Evolutionary conservation across 37 sponge, comb jelly and placozoan species (phyloP).

Genomic region (Cladorhizidae sp.): DNA sequence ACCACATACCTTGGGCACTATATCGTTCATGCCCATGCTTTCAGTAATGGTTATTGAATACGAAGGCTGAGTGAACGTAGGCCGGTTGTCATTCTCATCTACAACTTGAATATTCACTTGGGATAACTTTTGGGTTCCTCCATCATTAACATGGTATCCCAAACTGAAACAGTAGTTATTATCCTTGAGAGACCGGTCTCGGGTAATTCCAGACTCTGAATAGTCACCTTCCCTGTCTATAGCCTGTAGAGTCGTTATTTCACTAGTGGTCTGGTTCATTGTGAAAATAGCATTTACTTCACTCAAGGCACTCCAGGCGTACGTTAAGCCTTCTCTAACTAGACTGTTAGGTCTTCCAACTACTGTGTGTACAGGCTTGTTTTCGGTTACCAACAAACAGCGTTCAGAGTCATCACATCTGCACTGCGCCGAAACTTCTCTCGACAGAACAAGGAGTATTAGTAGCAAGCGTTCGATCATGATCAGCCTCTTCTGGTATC

Average conservation of each 20-base stretch:
- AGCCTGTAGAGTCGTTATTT: not conserved
- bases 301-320: too few relatives aligned
- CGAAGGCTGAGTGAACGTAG: not conserved
- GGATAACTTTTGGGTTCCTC: not conserved
- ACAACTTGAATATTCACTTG: not conserved
- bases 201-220: not conserved
- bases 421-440: not conserved
- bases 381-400: not conserved
- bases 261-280: not conserved
- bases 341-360: not conserved
- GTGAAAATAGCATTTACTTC: not conserved
- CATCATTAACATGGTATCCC: not conserved
- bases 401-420: not conserved
- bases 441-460: not conserved
- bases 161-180: not conserved
- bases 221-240: constrained; percentile 8
- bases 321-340: not conserved
- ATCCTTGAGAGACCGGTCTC: not conserved
- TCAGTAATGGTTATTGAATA: not conserved
- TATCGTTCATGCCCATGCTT: too few relatives aligned
- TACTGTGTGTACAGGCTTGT: not conserved
- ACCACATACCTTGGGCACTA: not conserved
- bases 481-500: too few relatives aligned
- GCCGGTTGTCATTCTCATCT: constrained; percentile 27
- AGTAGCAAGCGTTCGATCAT: not conserved